Evolutionary conservation across 2,113 vertebrate genomes (phyloP), one percentile per base, ranked within the genome.

Genomic region (Psilopsiagon aymara): DNA sequence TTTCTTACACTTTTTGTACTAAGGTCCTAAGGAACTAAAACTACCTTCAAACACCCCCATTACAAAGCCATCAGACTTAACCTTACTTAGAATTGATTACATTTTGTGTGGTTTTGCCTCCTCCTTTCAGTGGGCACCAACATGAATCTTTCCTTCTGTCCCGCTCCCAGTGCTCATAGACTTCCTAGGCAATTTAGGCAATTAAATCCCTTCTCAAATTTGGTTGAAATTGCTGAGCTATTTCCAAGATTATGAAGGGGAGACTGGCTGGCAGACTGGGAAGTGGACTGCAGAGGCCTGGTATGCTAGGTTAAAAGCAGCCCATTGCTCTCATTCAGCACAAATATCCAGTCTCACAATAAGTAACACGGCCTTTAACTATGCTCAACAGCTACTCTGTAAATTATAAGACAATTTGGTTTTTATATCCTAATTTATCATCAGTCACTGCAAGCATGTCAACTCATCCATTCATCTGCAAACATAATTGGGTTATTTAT

Each of bases 251-350:
- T 75, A 33, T 28, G 52, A 78, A 67, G 41, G 41, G 41, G 37
- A 84, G 33, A 24, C 4, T 29, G 17, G 68, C 21, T 0, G 0
- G 64, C 64, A 92, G 47, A 37, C 0, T 7, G 33, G 62, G 76
- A 85, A 67, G 70, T 3, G 5, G 73, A 25, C 8, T 0, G 2
- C 33, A 47, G 64, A 64, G 37, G 55, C 46, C 37, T 86, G 79
- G 37, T 3, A 1, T 24, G 16, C 27, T 18, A 35, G 37, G 68
- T 49, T 59, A 69, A 0, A 7, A 78, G n/a, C 17, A 79, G 13
- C 51, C 55, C 13, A 3, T 33, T 90, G 44, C 59, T 90, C 63
- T 74, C 29, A 37, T 21, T 66, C 86, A 77, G 49, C 68, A 80
- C 63, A 63, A 82, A 88, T 31, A 51, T 5, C 13, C 57, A 68